Evolutionary conservation across 2,888 invertebrate genomes (phyloP).

Genomic region (Osmoderma eremita): DNA sequence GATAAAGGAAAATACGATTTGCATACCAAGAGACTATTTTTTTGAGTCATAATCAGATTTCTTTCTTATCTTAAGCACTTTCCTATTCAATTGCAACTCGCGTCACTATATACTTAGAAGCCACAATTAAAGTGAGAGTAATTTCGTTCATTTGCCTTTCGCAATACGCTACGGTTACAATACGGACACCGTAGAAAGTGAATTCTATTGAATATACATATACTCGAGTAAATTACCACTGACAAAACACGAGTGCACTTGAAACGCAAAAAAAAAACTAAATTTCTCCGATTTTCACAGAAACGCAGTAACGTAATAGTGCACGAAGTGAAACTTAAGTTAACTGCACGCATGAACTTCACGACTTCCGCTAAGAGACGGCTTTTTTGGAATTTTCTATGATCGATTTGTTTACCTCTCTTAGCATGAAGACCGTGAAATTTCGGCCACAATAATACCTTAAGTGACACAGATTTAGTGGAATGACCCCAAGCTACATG

Average conservation of each 20-base stretch:
- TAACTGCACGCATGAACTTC: background rate
- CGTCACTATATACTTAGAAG: too few species aligned
- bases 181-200: constrained; percentile 8
- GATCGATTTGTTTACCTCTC: constrained; percentile 15
- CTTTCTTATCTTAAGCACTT: too few species aligned
- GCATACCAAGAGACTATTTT: too few species aligned
- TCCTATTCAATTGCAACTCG: too few species aligned
- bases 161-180: too few species aligned
- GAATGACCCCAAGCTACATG: constrained; percentile 26
- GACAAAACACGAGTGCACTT: background rate
- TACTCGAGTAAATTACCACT: background rate
- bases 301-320: background rate
- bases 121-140: too few species aligned
- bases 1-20: too few species aligned
- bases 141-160: too few species aligned
- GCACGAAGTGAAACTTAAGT: constrained; percentile 25
- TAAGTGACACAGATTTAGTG: constrained; percentile 23
- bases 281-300: constrained; percentile 20
- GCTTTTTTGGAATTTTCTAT: background rate
- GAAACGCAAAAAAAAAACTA: constrained; percentile 10
- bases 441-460: background rate
- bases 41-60: too few species aligned
- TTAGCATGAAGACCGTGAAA: constrained; percentile 8
- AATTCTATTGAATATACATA: background rate
- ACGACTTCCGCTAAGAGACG: constrained; percentile 2